These are phyloP conservation scores for Oceanites oceanicus DNA, from an alignment of 2,113 vertebrate species.

Conservation along the genomic window DNA sequence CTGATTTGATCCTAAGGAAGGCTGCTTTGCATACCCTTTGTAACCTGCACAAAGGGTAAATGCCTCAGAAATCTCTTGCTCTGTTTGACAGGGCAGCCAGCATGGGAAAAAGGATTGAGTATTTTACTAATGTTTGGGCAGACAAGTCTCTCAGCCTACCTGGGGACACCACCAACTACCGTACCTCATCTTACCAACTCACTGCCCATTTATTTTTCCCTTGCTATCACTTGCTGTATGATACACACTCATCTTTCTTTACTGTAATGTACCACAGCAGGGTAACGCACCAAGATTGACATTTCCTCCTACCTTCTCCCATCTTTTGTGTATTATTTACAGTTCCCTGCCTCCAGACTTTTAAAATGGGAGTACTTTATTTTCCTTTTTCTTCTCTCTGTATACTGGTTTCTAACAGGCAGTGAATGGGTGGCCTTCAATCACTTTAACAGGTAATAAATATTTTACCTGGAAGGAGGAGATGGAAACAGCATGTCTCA, in stretches of 20 bases:
- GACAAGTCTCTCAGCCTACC: background rate
- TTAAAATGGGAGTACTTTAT: background rate
- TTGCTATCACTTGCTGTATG: background rate
- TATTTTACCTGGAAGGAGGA: slow-evolving; percentile 20
- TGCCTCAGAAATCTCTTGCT: background rate
- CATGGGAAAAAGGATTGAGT: background rate
- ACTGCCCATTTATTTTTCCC: background rate
- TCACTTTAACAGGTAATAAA: slow-evolving; percentile 15
- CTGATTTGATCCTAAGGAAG: background rate
- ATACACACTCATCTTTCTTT: background rate
- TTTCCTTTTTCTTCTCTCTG: background rate
- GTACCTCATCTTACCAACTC: background rate
- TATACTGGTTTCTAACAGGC: background rate
- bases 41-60: background rate
- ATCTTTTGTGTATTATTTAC: background rate
- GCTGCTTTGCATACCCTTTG: background rate
- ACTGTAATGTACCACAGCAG: background rate
- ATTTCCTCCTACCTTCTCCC: background rate
- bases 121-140: background rate
- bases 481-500: background rate
- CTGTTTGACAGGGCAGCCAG: background rate
- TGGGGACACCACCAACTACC: background rate
- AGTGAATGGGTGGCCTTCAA: background rate
- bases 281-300: background rate
- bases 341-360: background rate